These are phyloP conservation scores for Alethe diademata DNA, from an alignment of 2,113 vertebrate genomes.

Conservation along the genomic window DNA sequence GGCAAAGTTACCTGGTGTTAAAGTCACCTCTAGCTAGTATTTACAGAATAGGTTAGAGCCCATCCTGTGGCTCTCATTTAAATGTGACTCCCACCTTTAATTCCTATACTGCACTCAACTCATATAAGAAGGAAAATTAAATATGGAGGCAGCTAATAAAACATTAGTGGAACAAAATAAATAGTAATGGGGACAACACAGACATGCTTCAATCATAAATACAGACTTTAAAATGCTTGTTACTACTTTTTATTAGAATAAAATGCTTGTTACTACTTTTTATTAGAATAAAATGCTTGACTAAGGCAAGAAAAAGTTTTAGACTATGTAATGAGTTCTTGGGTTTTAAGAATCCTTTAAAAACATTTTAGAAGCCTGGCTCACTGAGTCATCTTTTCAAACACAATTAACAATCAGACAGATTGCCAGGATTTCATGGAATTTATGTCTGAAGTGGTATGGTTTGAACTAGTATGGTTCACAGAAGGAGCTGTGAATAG, in stretches of 20 bases:
- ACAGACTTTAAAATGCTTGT: background rate
- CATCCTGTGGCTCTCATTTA: background rate
- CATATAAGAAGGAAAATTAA: background rate
- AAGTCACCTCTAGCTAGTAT: background rate
- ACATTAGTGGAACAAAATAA: background rate
- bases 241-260: background rate
- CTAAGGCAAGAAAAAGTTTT: background rate
- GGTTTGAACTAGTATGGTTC: background rate
- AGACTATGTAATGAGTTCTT: background rate
- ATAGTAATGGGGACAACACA: background rate
- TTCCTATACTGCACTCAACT: background rate
- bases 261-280: background rate
- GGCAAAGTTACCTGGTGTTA: background rate
- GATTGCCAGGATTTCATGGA: background rate
- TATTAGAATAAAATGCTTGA: background rate
- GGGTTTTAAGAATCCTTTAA: background rate
- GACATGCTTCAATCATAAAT: background rate
- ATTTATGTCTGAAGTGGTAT: background rate
- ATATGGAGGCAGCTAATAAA: background rate
- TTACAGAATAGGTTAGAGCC: background rate
- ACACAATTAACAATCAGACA: background rate
- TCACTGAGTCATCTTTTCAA: background rate
- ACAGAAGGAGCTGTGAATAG: background rate
- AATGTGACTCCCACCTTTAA: background rate
- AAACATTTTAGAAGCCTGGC: background rate